Conservation (phyloP, 2,888 invertebrate species). For the Clanis bilineata region DNA sequence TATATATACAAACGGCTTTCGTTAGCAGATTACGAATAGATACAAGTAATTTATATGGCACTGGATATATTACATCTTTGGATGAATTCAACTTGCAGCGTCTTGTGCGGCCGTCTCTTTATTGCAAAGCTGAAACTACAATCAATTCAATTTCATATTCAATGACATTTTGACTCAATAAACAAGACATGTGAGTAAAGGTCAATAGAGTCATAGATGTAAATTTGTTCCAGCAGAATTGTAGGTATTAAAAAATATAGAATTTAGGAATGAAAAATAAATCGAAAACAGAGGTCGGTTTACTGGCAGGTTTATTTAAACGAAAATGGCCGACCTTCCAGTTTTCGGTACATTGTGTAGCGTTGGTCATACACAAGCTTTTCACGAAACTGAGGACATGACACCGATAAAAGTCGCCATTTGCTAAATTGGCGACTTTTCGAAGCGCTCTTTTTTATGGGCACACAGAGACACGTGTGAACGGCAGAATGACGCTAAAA, state of each 20-base stretch:
- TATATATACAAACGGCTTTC: too few species aligned
- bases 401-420: constrained; percentile 36
- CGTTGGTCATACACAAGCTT: constrained; percentile 27
- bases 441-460: constrained; percentile 10
- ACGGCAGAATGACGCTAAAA: constrained; percentile 8
- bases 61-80: too few species aligned
- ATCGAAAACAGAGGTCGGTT: neutral
- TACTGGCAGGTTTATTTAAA: neutral
- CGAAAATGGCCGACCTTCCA: neutral
- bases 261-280: neutral
- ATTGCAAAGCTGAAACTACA: too few species aligned
- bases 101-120: too few species aligned
- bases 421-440: constrained; percentile 33
- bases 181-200: neutral
- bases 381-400: constrained; percentile 32
- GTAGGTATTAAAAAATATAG: too few species aligned
- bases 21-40: too few species aligned
- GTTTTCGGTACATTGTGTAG: constrained; percentile 15
- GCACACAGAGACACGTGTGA: constrained; percentile 11
- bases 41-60: too few species aligned
- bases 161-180: too few species aligned
- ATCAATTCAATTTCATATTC: too few species aligned
- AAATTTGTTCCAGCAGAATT: neutral
- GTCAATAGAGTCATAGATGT: neutral
- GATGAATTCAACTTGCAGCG: too few species aligned